phyloP scores from a whole-genome alignment of 2,113 vertebrate genomes.

The Eulemur rufifrons region DNA sequence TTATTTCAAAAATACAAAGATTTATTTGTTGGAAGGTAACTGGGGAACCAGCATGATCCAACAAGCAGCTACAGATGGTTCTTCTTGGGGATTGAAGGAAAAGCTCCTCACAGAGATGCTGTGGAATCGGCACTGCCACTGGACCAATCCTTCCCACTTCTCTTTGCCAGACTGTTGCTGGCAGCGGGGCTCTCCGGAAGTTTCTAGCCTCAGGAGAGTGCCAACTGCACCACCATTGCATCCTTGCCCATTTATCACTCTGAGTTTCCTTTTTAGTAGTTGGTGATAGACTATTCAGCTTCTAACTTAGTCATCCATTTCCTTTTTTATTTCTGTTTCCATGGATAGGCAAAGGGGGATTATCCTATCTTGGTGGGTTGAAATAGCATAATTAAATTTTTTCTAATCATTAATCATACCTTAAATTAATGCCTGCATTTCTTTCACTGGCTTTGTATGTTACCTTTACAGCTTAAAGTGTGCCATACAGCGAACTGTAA shows the following conservation, averaged over 20 bases:
- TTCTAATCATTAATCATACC: neutral
- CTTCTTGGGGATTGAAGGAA: conserved; percentile 55
- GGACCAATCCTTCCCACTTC: conserved; percentile 60
- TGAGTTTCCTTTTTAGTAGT: conserved; percentile 72
- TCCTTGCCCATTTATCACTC: conserved; percentile 76
- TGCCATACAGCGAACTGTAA: neutral
- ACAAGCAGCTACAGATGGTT: conserved; percentile 74
- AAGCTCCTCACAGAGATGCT: conserved; percentile 62
- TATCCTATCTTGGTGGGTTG: conserved; percentile 37
- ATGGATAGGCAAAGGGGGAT: conserved; percentile 70
- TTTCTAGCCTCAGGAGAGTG: conserved; percentile 73
- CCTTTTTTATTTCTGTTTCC: conserved; percentile 71
- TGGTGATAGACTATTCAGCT: conserved; percentile 79
- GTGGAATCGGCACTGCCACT: conserved; percentile 60
- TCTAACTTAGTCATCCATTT: conserved; percentile 78
- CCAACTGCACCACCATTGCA: conserved; percentile 78
- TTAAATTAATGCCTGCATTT: neutral
- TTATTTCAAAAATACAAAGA: conserved; percentile 77
- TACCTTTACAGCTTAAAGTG: neutral
- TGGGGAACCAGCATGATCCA: conserved; percentile 75
- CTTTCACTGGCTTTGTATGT: neutral
- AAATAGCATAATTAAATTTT: conserved; percentile 45
- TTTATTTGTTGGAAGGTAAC: conserved; percentile 71
- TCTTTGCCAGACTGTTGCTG: conserved; percentile 67
- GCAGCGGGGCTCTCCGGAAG: conserved; percentile 69